Conservation (phyloP, 2,888 invertebrate species). For the Cheilosia vernalis region DNA sequence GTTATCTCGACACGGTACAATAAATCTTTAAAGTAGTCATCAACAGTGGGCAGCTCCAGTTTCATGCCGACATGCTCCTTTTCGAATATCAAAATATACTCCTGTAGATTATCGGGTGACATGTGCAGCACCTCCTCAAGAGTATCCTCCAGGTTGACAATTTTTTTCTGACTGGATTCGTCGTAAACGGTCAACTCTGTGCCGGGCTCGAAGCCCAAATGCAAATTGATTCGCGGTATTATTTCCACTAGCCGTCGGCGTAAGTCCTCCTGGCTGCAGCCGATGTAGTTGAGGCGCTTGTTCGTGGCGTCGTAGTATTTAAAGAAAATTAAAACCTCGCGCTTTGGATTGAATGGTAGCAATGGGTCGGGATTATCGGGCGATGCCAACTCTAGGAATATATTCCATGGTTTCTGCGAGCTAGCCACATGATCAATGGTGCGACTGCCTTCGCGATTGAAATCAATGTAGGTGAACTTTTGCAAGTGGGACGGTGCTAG, state of each 20-base stretch:
- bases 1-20: conserved; percentile 96
- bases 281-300: conserved; percentile 96
- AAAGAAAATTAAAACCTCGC: conserved; percentile 85
- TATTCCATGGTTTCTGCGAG: conserved; percentile 90
- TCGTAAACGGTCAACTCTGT: conserved; percentile 96
- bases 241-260: conserved; percentile 93
- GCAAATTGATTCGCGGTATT: conserved; percentile 93
- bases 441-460: conserved; percentile 89
- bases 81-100: conserved; percentile 98
- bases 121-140: conserved; percentile 89
- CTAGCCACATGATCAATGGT: conserved; percentile 87
- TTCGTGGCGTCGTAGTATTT: conserved; percentile 95
- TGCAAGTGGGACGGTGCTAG: conserved; percentile 90
- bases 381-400: conserved; percentile 94
- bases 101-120: conserved; percentile 92
- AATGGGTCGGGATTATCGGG: conserved; percentile 90
- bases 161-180: conserved; percentile 84
- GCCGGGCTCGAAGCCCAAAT: conserved; percentile 93
- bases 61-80: conserved; percentile 92
- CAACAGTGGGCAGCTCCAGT: conserved; percentile 94
- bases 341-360: conserved; percentile 95
- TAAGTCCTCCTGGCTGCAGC: conserved; percentile 94
- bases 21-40: conserved; percentile 96
- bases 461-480: conserved; percentile 90
- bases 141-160: conserved; percentile 85